Evolutionary conservation across 2,797 vertebrate genomes (phyloP), one percentile per base, ranked within the genome.

Genomic region (Tympanoctomys barrerae): DNA sequence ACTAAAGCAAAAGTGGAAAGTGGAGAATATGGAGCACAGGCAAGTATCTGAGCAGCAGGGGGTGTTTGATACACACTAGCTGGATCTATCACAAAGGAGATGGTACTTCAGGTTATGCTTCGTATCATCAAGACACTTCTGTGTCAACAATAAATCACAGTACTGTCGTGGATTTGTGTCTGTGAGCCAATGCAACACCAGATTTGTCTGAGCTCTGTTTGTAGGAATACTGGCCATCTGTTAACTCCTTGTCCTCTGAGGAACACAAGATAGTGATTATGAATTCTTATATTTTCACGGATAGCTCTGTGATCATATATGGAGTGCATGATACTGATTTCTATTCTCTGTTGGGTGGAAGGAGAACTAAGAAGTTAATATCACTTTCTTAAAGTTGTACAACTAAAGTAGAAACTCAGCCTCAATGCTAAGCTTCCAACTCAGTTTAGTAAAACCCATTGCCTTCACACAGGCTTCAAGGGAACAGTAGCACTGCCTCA

Each of bases 231-330:
- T 22, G 88, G 62, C 70, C 19, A 24, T n/a, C 57, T 82, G 77
- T 89, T 95, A 89, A 86, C 89, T 95, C 54, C 54, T 78, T 84
- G 89, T 87, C 33, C 89, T 95, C 81, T 61, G 73, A 90, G 84
- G 93, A 93, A 49, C 28, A 73, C 12, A 86, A 52, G 77, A 73
- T 31, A 52, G n/a, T 57, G 26, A 83, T 14, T 39, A 78, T 59
- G 61, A 79, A 73, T 46, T 85, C 91, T 87, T 64, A 71, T 21
- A 13, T 87, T 84, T 82, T 84, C 68, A 87, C 39, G 71, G 79
- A 89, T 82, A 26, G 26, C 42, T 57, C 10, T 52, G 26, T 42
- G 39, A 59, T 49, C 70, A 42, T 14, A 49, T 95, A 21, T 39
- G 73, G 57, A 57, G 28, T 33, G 16, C 39, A 36, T 33, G 39